Base-by-base conservation (phyloP, 2,888 invertebrate species). In the Stictocephala bisonia region DNA sequence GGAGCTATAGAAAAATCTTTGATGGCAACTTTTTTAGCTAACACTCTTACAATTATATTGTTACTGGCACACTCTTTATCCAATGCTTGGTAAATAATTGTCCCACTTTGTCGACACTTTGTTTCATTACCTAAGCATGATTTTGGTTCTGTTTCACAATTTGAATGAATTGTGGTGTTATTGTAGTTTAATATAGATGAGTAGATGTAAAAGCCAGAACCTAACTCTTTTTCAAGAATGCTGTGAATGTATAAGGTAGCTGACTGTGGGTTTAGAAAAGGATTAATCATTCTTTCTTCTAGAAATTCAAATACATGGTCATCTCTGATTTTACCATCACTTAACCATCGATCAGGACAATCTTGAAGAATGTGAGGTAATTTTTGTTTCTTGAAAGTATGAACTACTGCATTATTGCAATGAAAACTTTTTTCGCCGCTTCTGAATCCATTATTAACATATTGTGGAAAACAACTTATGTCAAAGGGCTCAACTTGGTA, bases 381-480 rank as follows among this genome's bases (percentile, higher is more conserved):
- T 9, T 64, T 2, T 2, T 64, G 41, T 18, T 51, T 20, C 51
- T 70, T 48, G 84, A 85, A 78, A 66, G 81, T 74, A 77, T 85
- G 84, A 24, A 82, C 81, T 2, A 84, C 77, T 7, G 85, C 83
- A 51, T 81, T 81, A 20, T 80, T 64, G 6, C 80, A 80, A 64
- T 83, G 80, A 75, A 85, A 85, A 68, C 80, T 77, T 76, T 83
- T 83, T n/a, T 84, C 82, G 50, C 82, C 76, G 53, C 84, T 82
- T 31, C 85, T 81, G 76, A 83, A 87, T 20, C 88, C 88, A 44
- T 86, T 85, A 51, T 84, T 84, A 26, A 79, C 77, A 77, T 88
- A 88, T 22, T 82, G 79, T 29, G 79, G 79, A 76, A 84, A 86
- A 18, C 80, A 75, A 11, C 40, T 3, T 29, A 79, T 78, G 29